Base-by-base conservation (phyloP, 1,140 invertebrate species). In the Drosophila trapezifrons region DNA sequence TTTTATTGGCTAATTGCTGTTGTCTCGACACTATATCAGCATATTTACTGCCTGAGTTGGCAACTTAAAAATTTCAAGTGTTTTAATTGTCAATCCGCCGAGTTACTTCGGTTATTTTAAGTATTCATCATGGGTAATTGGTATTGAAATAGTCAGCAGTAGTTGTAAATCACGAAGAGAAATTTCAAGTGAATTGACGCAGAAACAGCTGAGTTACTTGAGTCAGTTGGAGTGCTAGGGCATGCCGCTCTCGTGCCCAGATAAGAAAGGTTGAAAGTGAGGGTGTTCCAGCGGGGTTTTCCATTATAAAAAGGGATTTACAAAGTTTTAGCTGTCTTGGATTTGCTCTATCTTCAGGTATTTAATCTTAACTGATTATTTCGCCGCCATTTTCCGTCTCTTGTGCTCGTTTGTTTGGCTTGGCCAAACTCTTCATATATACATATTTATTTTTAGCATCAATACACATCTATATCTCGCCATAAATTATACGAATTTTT, bases 401-500 rank as follows among this genome's bases (percentile, higher is more conserved):
- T 40, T 52, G 9, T 43, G 29, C 38, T 37, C 20, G 32, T 46
- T 22, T 55, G n/a, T 54, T 64, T 46, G 13, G 32, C 35, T 47
- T 20, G 20, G 27, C 20, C 43, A 45, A 37, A 37, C 32, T 35
- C 22, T 27, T 37, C 12, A 40, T 47, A 75, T 57, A 58, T 35
- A 75, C 35, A 58, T 22, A 55, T 58, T 58, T 57, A 57, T 84
- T 71, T 76, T 59, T 76, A 80, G 56, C 59, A 45, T 17, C 3
- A 29, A 42, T 37, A 37, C 17, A 40, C 12, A 56, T 35, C 27
- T 49, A 67, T 35, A 27, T 45, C 37, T 35, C 1, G 38, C 18
- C 29, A 38, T 58, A 58, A 58, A 49, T 71, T 70, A 20, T 57
- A 27, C 35, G 20, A 47, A 47, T 15, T 49, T 52, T 37, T 49